Evolutionary conservation across 2,888 invertebrate genomes (phyloP), one percentile per base, ranked within the genome.

Genomic region (Cheilosia grossa): DNA sequence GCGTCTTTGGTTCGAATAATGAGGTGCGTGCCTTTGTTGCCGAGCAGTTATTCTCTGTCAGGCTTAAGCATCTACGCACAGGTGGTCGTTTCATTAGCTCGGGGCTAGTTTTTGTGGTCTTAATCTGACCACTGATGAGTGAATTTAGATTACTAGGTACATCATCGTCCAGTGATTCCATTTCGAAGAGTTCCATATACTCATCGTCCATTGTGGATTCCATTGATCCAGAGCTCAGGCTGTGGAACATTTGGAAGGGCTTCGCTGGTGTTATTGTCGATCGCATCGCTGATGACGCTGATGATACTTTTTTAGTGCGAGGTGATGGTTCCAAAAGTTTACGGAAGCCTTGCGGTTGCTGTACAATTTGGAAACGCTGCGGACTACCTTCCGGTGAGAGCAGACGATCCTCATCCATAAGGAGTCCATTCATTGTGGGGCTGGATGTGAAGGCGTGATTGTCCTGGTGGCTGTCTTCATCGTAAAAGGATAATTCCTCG

Each of bases 131-230:
- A 64, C 93, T 93, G 42, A 95, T 93, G 30, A 95, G 90, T 77
- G 93, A 93, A 78, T 93, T 93, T 58, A 95, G 92, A 80, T 94
- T 94, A 69, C 92, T 92, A 10, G 95, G 95, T 27, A 72, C 59
- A 69, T 93, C 93, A 49, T 93, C 92, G 37, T 88, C 87, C 47
- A 94, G 89, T 40, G 93, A 91, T 67, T 94, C 95, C 89, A 94
- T 92, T 88, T 94, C 94, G 66, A 94, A 93, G 74, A 95, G 92
- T 61, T 95, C 95, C 89, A 94, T 92, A 58, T 91, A 91, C 88
- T 94, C 95, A 59, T 94, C 95, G 87, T 95, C 95, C 89, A 95
- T 94, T 89, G 93, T 93, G 21, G 94, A 94, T 78, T 93, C 94
- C 90, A 92, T 92, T 37, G 94, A 94, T 40, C 93, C 93, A 4